phyloP scores from a whole-genome alignment of 2,888 invertebrate genomes.

The Plebejus anna region DNA sequence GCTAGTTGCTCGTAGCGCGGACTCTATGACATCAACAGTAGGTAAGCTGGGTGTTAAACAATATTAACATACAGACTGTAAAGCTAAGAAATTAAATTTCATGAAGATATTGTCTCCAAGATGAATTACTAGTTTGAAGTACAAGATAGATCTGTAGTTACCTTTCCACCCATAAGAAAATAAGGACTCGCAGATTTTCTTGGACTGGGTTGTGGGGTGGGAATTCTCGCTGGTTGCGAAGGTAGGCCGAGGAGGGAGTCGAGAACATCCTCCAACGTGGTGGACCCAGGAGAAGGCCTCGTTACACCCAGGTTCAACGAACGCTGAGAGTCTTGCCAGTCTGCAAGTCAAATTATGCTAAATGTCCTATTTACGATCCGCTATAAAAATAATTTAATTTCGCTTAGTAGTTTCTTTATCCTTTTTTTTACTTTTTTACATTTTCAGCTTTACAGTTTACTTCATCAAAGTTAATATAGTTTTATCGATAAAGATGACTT shows the following conservation, averaged over 20 bases:
- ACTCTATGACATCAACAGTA: slow-evolving; percentile 50
- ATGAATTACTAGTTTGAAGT: not conserved
- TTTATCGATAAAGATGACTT: not conserved
- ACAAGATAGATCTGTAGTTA: slow-evolving; percentile 40
- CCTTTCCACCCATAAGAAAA: slow-evolving; percentile 73
- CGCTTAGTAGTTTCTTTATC: not conserved
- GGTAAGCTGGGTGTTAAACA: too few species aligned
- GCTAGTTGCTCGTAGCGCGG: slow-evolving; percentile 74
- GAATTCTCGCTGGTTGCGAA: slow-evolving; percentile 84
- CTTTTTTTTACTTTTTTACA: not conserved
- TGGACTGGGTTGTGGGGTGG: slow-evolving; percentile 82
- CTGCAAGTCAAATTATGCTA: slow-evolving; percentile 51
- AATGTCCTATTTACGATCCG: not conserved
- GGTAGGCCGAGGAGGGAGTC: slow-evolving; percentile 94
- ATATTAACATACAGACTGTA: not conserved
- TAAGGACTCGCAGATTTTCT: slow-evolving; percentile 71
- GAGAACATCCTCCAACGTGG: slow-evolving; percentile 95
- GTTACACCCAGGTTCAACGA: slow-evolving; percentile 77
- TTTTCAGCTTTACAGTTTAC: too few species aligned
- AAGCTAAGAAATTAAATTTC: not conserved
- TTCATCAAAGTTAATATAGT: not conserved
- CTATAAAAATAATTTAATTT: not conserved
- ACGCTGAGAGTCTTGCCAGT: slow-evolving; percentile 74
- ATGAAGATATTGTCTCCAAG: not conserved
- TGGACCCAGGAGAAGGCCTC: slow-evolving; percentile 87